Evolutionary conservation across 1,140 invertebrate species (phyloP), one percentile per base, ranked within the genome.

Genomic region (Ctenoplectra terminalis): DNA sequence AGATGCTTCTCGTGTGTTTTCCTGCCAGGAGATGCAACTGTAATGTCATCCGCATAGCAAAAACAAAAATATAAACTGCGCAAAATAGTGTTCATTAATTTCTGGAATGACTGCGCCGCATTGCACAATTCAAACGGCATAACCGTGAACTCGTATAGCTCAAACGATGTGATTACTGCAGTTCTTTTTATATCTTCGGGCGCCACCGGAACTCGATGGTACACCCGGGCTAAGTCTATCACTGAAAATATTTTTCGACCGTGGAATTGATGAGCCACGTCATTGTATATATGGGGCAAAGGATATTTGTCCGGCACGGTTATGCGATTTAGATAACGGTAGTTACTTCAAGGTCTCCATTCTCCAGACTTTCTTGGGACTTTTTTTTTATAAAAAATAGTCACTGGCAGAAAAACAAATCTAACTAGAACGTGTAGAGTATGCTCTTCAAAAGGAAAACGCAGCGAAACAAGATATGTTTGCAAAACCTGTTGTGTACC

Each of bases 1-100:
- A 75, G 29, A 54, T 75, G 73, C 34, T 54, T 20, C 29, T 64
- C 23, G 11, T 74, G 71, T 15, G 29, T 6, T 63, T 74, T 58
- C 26, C 13, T 31, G 3, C 40, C 52, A 5, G 34, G 11, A 6
- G 71, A 60, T 34, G 46, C 37, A 7, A 74, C 17, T 13, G 63
- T 48, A n/a, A 72, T 58, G 17, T 74, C 71, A 31, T 74, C 71
- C 1, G 63, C 13, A 50, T 61, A 63, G 17, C 29, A 43, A 11
- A 37, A 46, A 15, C 26, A 50, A 46, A 56, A 58, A 2, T 58
- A 34, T 17, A 73, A 46, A 2, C 40, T 37, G 2, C 56, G 31
- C 6, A 73, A 60, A 17, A 60, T 40, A 2, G 70, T 7, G n/a
- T 73, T 26, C 50, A 73, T 73, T 0, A 56, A 17, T 11, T 29